Conservation (phyloP, 2,888 invertebrate species). For the Nineta flava region DNA sequence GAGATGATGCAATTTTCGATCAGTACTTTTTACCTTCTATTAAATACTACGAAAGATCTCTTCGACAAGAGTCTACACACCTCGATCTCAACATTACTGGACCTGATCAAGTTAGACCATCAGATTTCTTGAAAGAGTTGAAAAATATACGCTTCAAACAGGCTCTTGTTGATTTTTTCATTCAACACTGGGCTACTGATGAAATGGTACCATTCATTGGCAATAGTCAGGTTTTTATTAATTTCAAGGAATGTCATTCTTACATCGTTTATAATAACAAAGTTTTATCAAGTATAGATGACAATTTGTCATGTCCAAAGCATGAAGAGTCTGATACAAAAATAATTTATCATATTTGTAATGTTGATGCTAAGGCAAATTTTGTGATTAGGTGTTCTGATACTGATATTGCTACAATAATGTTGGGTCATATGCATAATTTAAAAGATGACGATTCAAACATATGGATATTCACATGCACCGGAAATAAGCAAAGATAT, state of each 20-base stretch:
- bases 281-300: constrained; percentile 7
- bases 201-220: constrained; percentile 11
- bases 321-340: constrained; percentile 14
- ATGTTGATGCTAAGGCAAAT: too few species aligned
- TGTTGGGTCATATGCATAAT: constrained; percentile 15
- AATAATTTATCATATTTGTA: constrained; percentile 4
- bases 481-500: constrained; percentile 14
- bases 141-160: constrained; percentile 16
- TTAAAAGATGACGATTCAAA: constrained; percentile 12
- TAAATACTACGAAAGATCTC: constrained; percentile 11
- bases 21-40: constrained; percentile 7
- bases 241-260: constrained; percentile 11
- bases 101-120: constrained; percentile 16
- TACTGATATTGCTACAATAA: constrained; percentile 14
- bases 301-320: constrained; percentile 9
- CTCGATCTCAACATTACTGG: constrained; percentile 15
- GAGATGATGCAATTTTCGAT: constrained; percentile 11
- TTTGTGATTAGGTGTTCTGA: constrained; percentile 3
- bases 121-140: constrained; percentile 15
- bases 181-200: constrained; percentile 14
- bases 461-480: constrained; percentile 13
- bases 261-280: constrained; percentile 10
- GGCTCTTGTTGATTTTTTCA: constrained; percentile 16
- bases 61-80: constrained; percentile 12
- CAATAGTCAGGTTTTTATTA: constrained; percentile 8